Conservation (phyloP, 2,113 vertebrate species). For the Gavia stellata region DNA sequence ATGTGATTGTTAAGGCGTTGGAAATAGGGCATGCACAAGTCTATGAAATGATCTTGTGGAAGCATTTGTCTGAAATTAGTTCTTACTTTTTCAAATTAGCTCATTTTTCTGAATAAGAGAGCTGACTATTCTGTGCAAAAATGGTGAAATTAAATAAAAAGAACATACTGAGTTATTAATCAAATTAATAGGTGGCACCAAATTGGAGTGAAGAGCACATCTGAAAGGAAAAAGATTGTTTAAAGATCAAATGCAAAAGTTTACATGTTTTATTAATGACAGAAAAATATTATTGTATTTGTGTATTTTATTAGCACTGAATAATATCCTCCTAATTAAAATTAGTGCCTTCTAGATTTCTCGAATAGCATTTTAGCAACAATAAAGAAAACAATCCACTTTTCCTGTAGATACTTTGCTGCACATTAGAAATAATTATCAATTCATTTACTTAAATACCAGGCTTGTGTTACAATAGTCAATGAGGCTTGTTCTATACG, state of each 20-base stretch:
- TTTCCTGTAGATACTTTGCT: slow-evolving; percentile 56
- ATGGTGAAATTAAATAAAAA: slow-evolving; percentile 41
- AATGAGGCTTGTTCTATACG: slow-evolving; percentile 20
- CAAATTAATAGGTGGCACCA: slow-evolving; percentile 17
- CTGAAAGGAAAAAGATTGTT: neutral
- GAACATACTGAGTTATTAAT: slow-evolving; percentile 24
- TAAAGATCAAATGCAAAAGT: slow-evolving; percentile 11
- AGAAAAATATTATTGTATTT: slow-evolving; percentile 36
- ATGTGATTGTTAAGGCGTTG: slow-evolving; percentile 31
- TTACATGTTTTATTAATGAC: neutral
- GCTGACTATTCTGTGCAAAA: slow-evolving; percentile 29
- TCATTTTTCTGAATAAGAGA: slow-evolving; percentile 50
- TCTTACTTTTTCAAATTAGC: slow-evolving; percentile 42
- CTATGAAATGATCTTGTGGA: neutral
- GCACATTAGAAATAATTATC: slow-evolving; percentile 52
- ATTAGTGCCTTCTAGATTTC: neutral
- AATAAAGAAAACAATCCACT: slow-evolving; percentile 1
- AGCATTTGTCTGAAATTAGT: slow-evolving; percentile 44
- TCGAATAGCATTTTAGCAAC: neutral
- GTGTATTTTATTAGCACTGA: slow-evolving; percentile 33
- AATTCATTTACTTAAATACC: slow-evolving; percentile 56
- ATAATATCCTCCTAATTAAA: slow-evolving; percentile 50
- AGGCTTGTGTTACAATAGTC: slow-evolving; percentile 3
- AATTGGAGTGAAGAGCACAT: neutral
- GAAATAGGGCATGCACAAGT: slow-evolving; percentile 1